phyloP scores from a whole-genome alignment of 1,140 invertebrate genomes.

The Leguminivora glycinivorella region DNA sequence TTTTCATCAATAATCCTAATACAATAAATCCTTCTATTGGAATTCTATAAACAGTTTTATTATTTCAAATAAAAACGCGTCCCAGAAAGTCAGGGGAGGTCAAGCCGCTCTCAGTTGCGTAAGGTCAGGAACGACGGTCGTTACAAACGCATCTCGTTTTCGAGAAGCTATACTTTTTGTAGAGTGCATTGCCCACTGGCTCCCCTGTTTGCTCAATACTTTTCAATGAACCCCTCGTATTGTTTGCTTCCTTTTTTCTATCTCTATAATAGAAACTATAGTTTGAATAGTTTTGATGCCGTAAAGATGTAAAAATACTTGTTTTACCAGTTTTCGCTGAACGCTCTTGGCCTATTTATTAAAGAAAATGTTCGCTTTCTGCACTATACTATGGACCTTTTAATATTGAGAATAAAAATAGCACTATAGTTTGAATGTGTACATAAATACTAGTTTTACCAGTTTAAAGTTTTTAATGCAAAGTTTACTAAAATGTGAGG shows the following conservation, averaged over 20 bases:
- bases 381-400: too few relatives aligned
- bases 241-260: conserved; percentile 43
- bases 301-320: background rate
- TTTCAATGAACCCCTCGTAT: conserved; percentile 58
- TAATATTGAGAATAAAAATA: too few relatives aligned
- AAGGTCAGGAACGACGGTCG: conserved; percentile 51
- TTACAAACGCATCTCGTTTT: conserved; percentile 46
- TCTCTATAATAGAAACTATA: conserved; percentile 50
- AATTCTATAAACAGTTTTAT: too few relatives aligned
- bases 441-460: too few relatives aligned
- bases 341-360: too few relatives aligned
- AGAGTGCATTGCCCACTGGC: conserved; percentile 45
- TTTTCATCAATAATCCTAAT: too few relatives aligned
- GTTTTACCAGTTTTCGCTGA: conserved; percentile 18
- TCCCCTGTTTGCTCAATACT: conserved; percentile 68
- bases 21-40: too few relatives aligned
- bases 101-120: conserved; percentile 43
- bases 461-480: too few relatives aligned
- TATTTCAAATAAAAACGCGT: background rate
- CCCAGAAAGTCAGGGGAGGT: conserved; percentile 24
- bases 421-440: too few relatives aligned
- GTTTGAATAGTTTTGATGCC: conserved; percentile 19
- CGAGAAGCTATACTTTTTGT: conserved; percentile 56
- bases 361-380: too few relatives aligned
- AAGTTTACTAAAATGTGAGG: too few relatives aligned